Percentiles rank a stretch among this genome's conserved stretches.
phyloP scores from a whole-genome alignment of 2,888 invertebrate genomes.

The Drosophila cyrtoloma region DNA sequence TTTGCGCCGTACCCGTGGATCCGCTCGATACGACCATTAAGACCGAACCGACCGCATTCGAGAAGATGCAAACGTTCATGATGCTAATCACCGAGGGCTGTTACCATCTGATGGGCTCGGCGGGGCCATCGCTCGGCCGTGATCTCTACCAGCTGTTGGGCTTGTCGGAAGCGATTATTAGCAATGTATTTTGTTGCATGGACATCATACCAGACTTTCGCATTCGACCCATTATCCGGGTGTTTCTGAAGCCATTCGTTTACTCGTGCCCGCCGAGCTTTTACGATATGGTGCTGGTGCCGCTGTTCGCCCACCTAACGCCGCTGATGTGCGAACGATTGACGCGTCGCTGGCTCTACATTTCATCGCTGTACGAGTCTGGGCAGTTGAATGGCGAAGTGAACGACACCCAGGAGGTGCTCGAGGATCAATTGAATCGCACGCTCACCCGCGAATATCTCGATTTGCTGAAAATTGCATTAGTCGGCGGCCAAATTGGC shows the following conservation, averaged over 20 bases:
- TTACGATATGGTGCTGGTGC: constrained; percentile 91
- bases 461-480: constrained; percentile 91
- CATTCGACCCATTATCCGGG: constrained; percentile 92
- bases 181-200: constrained; percentile 86
- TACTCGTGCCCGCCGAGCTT: constrained; percentile 94
- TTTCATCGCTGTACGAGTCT: constrained; percentile 90
- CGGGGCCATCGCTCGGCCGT: constrained; percentile 92
- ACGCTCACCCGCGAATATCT: constrained; percentile 95
- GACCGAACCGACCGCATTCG: constrained; percentile 87
- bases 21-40: constrained; percentile 86
- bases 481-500: constrained; percentile 89
- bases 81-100: constrained; percentile 92
- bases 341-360: constrained; percentile 92
- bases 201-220: constrained; percentile 93
- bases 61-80: constrained; percentile 94
- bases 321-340: constrained; percentile 91
- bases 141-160: constrained; percentile 93
- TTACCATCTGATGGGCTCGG: constrained; percentile 92
- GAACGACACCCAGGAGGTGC: constrained; percentile 89
- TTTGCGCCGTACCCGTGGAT: constrained; percentile 85
- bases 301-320: constrained; percentile 91
- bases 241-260: constrained; percentile 94
- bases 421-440: constrained; percentile 94
- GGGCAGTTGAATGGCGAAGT: constrained; percentile 92
- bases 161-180: constrained; percentile 90